phyloP scores from a whole-genome alignment of 1,140 invertebrate genomes.

The Microplitis mediator region DNA sequence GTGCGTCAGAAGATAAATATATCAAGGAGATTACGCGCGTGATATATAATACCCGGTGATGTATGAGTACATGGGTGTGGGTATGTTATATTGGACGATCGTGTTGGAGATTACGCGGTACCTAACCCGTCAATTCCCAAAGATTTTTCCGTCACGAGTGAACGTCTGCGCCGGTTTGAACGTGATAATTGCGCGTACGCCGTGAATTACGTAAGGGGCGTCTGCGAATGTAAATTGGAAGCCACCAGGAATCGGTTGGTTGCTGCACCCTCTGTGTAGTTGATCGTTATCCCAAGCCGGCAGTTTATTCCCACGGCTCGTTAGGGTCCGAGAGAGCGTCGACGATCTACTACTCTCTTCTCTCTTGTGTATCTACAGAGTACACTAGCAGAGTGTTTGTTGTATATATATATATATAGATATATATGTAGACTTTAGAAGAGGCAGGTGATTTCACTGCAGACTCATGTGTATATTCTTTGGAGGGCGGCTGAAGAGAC shows the following conservation, averaged over 20 bases:
- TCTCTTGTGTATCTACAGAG: background rate
- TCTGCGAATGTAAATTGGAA: constrained; percentile 30
- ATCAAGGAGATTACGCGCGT: too few relatives aligned
- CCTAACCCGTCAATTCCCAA: too few relatives aligned
- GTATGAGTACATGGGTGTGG: too few relatives aligned
- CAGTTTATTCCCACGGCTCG: constrained; percentile 25
- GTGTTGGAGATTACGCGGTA: background rate
- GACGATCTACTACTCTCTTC: background rate
- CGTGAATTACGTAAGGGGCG: constrained; percentile 28
- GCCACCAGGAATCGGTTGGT: constrained; percentile 9
- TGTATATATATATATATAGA: background rate
- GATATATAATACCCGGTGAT: too few relatives aligned
- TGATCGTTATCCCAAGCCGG: constrained; percentile 19
- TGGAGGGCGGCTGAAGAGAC: background rate
- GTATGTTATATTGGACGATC: background rate
- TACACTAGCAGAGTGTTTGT: too few relatives aligned
- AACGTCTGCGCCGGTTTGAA: background rate
- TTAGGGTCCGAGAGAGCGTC: constrained; percentile 19
- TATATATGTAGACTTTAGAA: background rate
- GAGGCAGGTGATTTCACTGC: background rate
- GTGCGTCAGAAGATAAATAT: too few relatives aligned
- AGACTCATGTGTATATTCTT: background rate
- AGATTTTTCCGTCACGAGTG: background rate
- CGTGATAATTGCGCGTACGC: constrained; percentile 9
- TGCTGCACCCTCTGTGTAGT: constrained; percentile 15